phyloP scores from a whole-genome alignment of 1,140 invertebrate species.

The Homarus americanus region DNA sequence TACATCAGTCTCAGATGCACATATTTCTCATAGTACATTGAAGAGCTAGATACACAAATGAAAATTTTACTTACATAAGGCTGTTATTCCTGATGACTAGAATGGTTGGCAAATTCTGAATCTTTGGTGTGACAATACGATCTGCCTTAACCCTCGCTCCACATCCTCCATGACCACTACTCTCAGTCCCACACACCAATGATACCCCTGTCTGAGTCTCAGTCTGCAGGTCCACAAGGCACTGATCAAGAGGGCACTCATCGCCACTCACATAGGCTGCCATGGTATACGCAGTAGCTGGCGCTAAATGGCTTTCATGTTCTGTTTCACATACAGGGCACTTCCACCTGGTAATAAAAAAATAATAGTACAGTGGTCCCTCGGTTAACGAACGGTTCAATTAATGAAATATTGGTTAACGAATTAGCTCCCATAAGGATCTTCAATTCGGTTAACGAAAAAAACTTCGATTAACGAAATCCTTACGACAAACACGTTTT shows the following conservation, averaged over 20 bases:
- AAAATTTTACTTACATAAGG: constrained; percentile 62
- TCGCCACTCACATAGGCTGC: constrained; percentile 74
- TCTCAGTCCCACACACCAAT: constrained; percentile 59
- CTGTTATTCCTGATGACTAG: constrained; percentile 74
- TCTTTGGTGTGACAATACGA: constrained; percentile 73
- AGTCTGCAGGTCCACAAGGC: constrained; percentile 73
- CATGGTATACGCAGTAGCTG: constrained; percentile 73
- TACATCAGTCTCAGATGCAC: not conserved
- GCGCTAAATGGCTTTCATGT: constrained; percentile 69
- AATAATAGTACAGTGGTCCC: no score
- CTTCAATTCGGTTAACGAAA: no score
- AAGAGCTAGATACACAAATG: not conserved
- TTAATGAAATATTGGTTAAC: no score
- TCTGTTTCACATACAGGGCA: constrained; percentile 70
- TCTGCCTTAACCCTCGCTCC: constrained; percentile 71
- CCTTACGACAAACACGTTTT: no score
- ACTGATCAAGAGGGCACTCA: constrained; percentile 73
- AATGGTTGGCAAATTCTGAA: constrained; percentile 64
- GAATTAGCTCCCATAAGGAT: no score
- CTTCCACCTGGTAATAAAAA: constrained; percentile 59
- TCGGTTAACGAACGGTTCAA: no score
- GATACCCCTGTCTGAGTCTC: constrained; percentile 74
- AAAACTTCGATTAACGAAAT: no score
- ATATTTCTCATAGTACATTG: not conserved
- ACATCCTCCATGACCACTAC: constrained; percentile 55